Evolutionary conservation across 53 echinoderm and acorn worm species (phyloP), one percentile per base, ranked within the genome.

Genomic region (Temnopleurus reevesii): DNA sequence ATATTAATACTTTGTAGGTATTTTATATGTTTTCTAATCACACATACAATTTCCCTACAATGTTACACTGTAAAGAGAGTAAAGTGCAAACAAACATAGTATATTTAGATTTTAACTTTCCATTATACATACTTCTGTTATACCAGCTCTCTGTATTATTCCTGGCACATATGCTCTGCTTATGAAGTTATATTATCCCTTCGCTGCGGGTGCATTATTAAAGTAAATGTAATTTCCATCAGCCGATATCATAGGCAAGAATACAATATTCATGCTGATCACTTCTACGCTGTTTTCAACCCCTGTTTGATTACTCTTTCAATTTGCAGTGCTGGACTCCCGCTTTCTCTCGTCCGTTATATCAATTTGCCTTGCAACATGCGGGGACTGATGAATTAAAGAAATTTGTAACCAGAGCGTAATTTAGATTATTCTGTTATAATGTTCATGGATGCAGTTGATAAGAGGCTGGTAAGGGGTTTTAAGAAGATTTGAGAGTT

Each of bases 181-280:
- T 65, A 95, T 91, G 36, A 79, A 79, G 79, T 46, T 79, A 49
- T 46, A 71, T 71, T 43, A 71, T 41, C n/a, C 71, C 38, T 41
- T n/a, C 19, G 41, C 41, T 36, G 71, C 23, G 36, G 36, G 36
- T 71, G 41, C 71, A 71, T 71, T 71, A 71, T 41, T 71, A 41
- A 41, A 18, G 71, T 21, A 71, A 41, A 71, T 71, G 71, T 71
- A 71, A 71, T 71, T 71, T 71, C 71, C 71, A 71, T 41, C 71
- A 41, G 41, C 38, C 71, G 36, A 36, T 36, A 21, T 71, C 23
- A 71, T 71, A 71, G 5, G 71, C 71, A 41, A 71, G 41, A 41
- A 71, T 41, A 41, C 71, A 71, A 71, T 41, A 71, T 71, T 71
- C 41, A 71, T 71, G 71, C 38, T 1, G 71, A 71, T 71, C 41